Evolutionary conservation across 2,113 vertebrate genomes (phyloP).

Genomic region (Canis aureus): DNA sequence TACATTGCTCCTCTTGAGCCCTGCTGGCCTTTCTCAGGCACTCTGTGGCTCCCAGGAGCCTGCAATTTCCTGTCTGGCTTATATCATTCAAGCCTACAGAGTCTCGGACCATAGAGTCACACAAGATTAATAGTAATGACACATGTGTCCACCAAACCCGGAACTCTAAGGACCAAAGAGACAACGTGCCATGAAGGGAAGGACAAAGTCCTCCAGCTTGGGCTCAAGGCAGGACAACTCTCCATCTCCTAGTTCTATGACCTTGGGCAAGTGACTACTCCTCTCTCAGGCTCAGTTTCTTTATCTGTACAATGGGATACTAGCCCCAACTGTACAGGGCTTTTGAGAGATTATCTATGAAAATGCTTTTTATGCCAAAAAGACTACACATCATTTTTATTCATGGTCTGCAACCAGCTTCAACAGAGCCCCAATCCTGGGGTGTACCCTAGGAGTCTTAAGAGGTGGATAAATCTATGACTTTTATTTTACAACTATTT

Average conservation of each 20-base stretch:
- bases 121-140: background rate
- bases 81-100: background rate
- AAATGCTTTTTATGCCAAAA: background rate
- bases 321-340: background rate
- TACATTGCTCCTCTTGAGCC: background rate
- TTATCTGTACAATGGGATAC: background rate
- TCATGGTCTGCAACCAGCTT: no score
- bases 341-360: background rate
- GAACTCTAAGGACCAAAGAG: background rate
- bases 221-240: background rate
- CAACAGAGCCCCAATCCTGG: background rate
- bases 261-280: background rate
- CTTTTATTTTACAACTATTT: background rate
- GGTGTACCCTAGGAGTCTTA: background rate
- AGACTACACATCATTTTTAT: accelerated
- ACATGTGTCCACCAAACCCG: background rate
- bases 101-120: background rate
- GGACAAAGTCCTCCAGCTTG: no score
- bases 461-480: background rate
- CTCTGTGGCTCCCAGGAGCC: background rate
- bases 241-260: background rate
- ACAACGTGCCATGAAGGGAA: no score
- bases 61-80: conserved; percentile 44
- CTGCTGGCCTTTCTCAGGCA: conserved; percentile 9
- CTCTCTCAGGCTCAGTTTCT: background rate